Base-by-base conservation (phyloP, 37 sponge, comb jelly and placozoan genomes). In the Spongia lamella region DNA sequence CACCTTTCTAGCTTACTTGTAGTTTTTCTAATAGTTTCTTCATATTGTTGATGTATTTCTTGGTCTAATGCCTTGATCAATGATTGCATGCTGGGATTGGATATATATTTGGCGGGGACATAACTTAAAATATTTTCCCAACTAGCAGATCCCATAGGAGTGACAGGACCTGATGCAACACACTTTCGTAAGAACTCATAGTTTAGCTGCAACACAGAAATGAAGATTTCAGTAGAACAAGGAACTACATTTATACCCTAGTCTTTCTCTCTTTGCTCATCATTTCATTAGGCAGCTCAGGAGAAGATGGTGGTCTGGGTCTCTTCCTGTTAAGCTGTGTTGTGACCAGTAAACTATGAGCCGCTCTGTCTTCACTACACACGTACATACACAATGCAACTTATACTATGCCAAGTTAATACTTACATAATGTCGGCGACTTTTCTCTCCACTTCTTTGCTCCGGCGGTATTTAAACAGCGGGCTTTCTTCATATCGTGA, bases 121-220 rank as follows among this genome's bases (percentile, higher is more conserved):
- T 5, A 9, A 9, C 33, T 19, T 17, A 90, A 63, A 53, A 95
- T 90, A 31, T 58, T 64, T 2, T 88, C 84, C 96, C 96, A 95
- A 0, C 64, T 73, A 51, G 73, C 73, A 0, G 53, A 65, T 21
- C 73, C 57, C 92, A 95, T 90, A 15, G 89, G 86, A 34, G 96
- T 80, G 13, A 95, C 84, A 24, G 96, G 96, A 30, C 77, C 92
- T 30, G 78, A 63, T 3, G 85, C 85, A 22, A 95, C 96, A 83
- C 92, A 84, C 76, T 77, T 81, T 5, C 82, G 63, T 51, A 95
- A 79, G 72, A 71, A 84, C 75, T 95, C 96, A 62, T 95, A 95
- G 79, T 95, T 95, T 39, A 89, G 64, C 90, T 89, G 62, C 22
- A 60, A 13, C 13, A 19, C n/a, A 43, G n/a, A 4, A 30, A 3